phyloP scores from a whole-genome alignment of 1,140 invertebrate genomes.

The Tetraneura akinire region DNA sequence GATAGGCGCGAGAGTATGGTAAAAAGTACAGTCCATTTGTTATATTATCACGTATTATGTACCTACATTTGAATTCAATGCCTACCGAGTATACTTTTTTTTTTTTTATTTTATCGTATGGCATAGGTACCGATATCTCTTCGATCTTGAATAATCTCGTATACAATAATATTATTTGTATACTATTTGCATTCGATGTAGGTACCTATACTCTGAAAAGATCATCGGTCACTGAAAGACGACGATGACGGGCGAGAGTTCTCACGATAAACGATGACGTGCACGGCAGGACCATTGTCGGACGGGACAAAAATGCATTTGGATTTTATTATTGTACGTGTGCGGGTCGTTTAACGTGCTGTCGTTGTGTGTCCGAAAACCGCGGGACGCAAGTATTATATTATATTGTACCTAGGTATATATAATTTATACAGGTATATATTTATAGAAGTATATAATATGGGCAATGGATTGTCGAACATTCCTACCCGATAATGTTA shows the following conservation, averaged over 20 bases:
- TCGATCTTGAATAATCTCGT: background rate
- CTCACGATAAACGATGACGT: background rate
- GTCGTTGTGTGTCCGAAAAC: slow-evolving; percentile 44
- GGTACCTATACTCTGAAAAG: no score
- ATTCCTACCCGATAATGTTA: background rate
- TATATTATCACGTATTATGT: no score
- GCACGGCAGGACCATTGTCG: background rate
- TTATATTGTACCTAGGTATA: no score
- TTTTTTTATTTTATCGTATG: no score
- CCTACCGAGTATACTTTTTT: no score
- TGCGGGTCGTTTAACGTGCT: slow-evolving; percentile 6
- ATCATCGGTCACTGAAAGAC: background rate
- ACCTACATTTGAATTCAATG: no score
- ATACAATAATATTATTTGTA: no score
- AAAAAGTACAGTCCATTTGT: no score
- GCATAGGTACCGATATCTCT: no score
- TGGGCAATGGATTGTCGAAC: background rate
- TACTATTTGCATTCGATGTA: no score
- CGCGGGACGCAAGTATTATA: slow-evolving; percentile 33
- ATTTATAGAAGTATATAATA: no score
- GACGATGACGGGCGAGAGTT: background rate
- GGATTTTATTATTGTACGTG: slow-evolving; percentile 38
- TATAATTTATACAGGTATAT: background rate
- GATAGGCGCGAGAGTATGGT: no score
- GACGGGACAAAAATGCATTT: slow-evolving; percentile 35